These are phyloP conservation scores for Metaphire vulgaris DNA, from an alignment of 1,140 invertebrate species.

Conservation along the genomic window DNA sequence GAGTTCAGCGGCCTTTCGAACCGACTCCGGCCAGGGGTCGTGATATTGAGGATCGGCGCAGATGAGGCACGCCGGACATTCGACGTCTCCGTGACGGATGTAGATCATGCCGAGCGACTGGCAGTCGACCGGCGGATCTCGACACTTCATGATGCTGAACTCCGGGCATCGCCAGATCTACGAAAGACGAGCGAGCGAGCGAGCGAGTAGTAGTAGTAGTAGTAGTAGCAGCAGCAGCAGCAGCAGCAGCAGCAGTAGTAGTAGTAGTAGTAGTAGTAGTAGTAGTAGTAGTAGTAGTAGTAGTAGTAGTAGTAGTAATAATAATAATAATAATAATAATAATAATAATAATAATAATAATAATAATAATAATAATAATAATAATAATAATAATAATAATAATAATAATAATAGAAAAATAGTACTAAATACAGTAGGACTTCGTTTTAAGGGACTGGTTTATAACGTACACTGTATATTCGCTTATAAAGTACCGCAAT, in stretches of 20 bases:
- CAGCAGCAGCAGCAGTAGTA: conserved; percentile 7
- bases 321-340: background rate
- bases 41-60: background rate
- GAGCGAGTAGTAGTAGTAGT: conserved; percentile 1
- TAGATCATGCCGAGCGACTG: background rate
- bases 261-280: conserved; percentile 7
- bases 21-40: background rate
- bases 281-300: conserved; percentile 7
- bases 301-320: conserved; percentile 9
- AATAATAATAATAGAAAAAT: no score
- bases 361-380: no score
- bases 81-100: background rate
- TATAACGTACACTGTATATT: no score
- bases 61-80: background rate
- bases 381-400: no score
- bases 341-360: no score
- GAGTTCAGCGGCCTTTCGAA: background rate
- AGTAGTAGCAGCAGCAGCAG: conserved; percentile 11
- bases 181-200: no score
- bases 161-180: background rate
- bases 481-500: no score
- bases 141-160: background rate
- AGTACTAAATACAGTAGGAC: no score
- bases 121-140: background rate
- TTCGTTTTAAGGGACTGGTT: no score